Conservation (phyloP, 1,140 invertebrate genomes). For the Drosophila arawakana region DNA sequence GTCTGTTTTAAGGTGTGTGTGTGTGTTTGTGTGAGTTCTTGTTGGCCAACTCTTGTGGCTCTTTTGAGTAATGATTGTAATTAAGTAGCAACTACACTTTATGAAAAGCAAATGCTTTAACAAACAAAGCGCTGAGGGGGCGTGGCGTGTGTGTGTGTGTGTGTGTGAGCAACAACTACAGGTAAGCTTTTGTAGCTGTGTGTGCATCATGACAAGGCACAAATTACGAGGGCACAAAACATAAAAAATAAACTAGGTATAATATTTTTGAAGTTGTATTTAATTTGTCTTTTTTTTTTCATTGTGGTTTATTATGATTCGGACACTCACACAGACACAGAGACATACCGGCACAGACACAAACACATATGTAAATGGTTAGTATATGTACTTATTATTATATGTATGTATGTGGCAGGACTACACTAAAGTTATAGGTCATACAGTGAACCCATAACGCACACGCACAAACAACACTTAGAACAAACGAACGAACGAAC, state of each 20-base stretch:
- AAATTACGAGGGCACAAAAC: conserved; percentile 65
- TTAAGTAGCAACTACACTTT: conserved; percentile 80
- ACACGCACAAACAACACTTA: conserved; percentile 61
- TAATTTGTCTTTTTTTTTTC: conserved; percentile 53
- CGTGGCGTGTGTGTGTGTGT: conserved; percentile 45
- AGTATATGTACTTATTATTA: neutral
- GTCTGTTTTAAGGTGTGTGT: conserved; percentile 10
- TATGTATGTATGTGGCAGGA: conserved; percentile 59
- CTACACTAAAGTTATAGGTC: conserved; percentile 36
- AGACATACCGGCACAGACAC: neutral
- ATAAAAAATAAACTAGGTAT: conserved; percentile 69
- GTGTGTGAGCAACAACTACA: conserved; percentile 57
- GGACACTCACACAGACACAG: conserved; percentile 41
- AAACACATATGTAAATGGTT: conserved; percentile 8
- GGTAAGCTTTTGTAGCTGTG: conserved; percentile 52
- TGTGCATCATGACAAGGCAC: conserved; percentile 78
- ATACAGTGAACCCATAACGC: conserved; percentile 44
- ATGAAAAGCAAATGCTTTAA: conserved; percentile 74
- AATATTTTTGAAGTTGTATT: conserved; percentile 71
- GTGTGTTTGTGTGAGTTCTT: conserved; percentile 27
- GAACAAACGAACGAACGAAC: conserved; percentile 53
- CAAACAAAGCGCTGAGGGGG: conserved; percentile 65
- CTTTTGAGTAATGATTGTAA: conserved; percentile 81
- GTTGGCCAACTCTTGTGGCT: conserved; percentile 53
- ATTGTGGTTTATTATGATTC: conserved; percentile 37